phyloP scores from a whole-genome alignment of 1,140 invertebrate species.

The Probaryconus sp. region DNA sequence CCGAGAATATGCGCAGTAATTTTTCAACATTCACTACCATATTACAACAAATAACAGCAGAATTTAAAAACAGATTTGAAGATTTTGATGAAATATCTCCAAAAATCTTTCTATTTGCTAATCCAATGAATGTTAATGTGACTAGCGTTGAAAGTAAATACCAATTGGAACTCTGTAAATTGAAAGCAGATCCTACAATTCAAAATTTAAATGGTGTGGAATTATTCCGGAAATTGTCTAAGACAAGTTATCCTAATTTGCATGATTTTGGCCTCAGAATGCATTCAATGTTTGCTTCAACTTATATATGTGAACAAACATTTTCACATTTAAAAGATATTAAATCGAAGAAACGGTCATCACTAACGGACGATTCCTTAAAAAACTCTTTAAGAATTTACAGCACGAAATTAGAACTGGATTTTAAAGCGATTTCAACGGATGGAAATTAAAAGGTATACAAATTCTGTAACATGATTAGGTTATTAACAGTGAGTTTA shows the following conservation, averaged over 20 bases:
- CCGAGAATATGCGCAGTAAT: not conserved
- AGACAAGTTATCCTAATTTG: constrained; percentile 4
- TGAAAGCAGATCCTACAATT: not conserved
- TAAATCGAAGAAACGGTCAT: too few relatives aligned
- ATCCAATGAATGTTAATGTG: not conserved
- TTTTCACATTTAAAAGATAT: too few relatives aligned
- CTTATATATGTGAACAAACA: too few relatives aligned
- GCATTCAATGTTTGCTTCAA: too few relatives aligned
- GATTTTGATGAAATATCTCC: constrained; percentile 1
- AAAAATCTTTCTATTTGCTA: not conserved
- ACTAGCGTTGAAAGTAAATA: constrained; percentile 2
- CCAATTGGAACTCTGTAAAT: constrained; percentile 13
- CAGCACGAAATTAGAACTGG: too few relatives aligned
- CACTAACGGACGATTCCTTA: too few relatives aligned
- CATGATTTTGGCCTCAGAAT: too few relatives aligned
- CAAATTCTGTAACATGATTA: too few relatives aligned
- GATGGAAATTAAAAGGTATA: too few relatives aligned
- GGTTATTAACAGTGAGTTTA: too few relatives aligned
- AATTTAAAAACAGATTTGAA: constrained; percentile 2
- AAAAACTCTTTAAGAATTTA: too few relatives aligned
- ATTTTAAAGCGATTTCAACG: too few relatives aligned
- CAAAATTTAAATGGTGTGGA: constrained; percentile 5
- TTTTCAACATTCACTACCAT: constrained; percentile 8
- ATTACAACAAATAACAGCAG: not conserved
- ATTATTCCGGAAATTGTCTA: constrained; percentile 5